Conservation (phyloP, 2,888 invertebrate genomes). For the Spodoptera picta region DNA sequence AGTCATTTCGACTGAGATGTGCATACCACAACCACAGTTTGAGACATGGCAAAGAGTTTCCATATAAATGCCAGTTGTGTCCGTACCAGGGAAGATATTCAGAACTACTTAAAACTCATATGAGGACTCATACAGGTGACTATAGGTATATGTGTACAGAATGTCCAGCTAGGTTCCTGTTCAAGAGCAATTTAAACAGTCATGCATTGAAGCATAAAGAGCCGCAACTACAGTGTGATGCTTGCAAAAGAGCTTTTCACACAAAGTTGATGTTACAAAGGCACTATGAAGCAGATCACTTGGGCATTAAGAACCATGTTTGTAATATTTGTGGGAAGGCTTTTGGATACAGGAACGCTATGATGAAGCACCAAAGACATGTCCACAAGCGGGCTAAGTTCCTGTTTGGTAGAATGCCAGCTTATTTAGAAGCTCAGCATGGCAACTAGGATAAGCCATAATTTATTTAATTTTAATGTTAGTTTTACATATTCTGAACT, state of each 20-base stretch:
- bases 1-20: constrained; percentile 71
- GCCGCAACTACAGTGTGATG: constrained; percentile 71
- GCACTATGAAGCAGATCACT: constrained; percentile 74
- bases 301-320: constrained; percentile 75
- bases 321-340: constrained; percentile 76
- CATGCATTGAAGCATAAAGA: constrained; percentile 74
- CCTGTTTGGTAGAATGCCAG: constrained; percentile 65
- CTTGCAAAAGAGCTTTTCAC: constrained; percentile 72
- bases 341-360: constrained; percentile 77
- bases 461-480: no score
- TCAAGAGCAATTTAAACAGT: constrained; percentile 75
- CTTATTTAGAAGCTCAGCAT: constrained; percentile 64
- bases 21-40: constrained; percentile 73
- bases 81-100: constrained; percentile 70
- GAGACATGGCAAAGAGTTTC: constrained; percentile 71
- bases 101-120: constrained; percentile 71
- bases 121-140: constrained; percentile 72
- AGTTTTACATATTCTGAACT: background rate
- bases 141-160: constrained; percentile 76
- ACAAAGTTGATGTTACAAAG: constrained; percentile 66
- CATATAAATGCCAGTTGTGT: constrained; percentile 72
- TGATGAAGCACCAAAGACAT: constrained; percentile 76
- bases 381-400: constrained; percentile 75
- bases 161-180: constrained; percentile 73
- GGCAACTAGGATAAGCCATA: constrained; percentile 24